Conservation (phyloP, 2,113 vertebrate species). For the Clarias macrocephalus region DNA sequence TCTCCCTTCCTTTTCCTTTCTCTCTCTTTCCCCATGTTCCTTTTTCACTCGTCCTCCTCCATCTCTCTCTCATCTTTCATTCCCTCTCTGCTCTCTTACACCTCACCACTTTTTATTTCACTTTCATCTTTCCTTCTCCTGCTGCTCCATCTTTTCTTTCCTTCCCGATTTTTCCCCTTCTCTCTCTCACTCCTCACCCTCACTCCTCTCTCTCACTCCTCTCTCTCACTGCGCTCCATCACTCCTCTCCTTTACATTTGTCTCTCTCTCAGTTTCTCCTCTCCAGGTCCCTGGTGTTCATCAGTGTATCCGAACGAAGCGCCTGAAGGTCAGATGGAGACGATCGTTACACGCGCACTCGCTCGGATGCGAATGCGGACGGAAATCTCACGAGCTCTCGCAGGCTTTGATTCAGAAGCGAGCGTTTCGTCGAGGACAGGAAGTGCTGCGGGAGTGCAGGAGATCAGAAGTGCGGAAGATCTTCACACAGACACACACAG, state of each 20-base stretch:
- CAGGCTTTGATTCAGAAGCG: not conserved
- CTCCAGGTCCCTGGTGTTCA: not conserved
- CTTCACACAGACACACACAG: not conserved
- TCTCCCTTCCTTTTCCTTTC: no score
- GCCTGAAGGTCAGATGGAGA: conserved; percentile 8
- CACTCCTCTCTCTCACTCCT: not conserved
- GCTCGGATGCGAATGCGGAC: not conserved
- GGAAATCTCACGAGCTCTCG: not conserved
- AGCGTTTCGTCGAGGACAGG: not conserved
- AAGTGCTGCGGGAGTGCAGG: not conserved
- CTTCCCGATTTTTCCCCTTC: not conserved
- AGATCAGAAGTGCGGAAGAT: not conserved
- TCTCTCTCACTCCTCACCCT: not conserved
- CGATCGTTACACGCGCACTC: not conserved
- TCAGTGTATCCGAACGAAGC: not conserved
- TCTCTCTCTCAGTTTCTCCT: not conserved
- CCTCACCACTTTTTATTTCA: not conserved
- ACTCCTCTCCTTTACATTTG: not conserved
- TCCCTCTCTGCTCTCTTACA: not conserved
- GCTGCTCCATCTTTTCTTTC: not conserved
- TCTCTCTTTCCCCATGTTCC: no score
- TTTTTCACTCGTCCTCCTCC: not conserved
- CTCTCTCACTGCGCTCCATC: no score
- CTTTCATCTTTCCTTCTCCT: not conserved
- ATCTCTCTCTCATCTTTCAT: not conserved